Percentiles rank a stretch among this genome's conserved stretches.
Conservation (phyloP, 2,888 invertebrate genomes). For the Megaustenia siamemsis region DNA sequence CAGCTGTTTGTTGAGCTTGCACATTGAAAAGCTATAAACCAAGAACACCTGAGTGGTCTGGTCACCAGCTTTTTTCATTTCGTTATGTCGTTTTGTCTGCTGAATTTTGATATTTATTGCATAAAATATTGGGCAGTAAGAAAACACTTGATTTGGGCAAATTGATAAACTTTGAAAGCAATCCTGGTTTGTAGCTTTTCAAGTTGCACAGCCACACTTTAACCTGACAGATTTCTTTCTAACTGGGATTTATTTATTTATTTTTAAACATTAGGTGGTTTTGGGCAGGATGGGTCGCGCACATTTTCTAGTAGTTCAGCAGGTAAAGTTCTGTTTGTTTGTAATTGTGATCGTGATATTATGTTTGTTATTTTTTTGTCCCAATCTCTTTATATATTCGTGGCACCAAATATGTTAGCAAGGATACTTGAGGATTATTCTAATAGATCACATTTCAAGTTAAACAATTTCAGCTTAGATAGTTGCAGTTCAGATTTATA, state of each 20-base stretch:
- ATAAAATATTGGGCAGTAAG: not conserved
- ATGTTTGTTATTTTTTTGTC: not conserved
- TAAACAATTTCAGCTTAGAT: no score
- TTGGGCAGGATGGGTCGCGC: conserved; percentile 22
- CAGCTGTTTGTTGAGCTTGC: not conserved
- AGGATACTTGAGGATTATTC: no score
- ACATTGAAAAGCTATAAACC: not conserved
- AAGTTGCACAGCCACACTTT: not conserved
- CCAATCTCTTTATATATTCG: no score
- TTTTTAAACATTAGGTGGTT: conserved; percentile 38
- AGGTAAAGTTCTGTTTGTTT: conserved; percentile 26
- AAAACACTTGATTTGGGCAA: not conserved
- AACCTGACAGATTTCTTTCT: not conserved
- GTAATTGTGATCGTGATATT: not conserved
- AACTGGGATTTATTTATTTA: conserved; percentile 5
- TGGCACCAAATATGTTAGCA: no score
- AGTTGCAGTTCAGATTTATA: no score
- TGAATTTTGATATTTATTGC: not conserved
- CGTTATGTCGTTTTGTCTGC: not conserved
- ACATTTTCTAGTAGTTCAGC: not conserved
- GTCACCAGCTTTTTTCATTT: not conserved
- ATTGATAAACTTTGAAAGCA: not conserved
- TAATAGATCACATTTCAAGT: no score
- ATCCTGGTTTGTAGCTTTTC: not conserved
- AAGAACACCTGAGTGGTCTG: not conserved